Evolutionary conservation across 1,140 invertebrate species (phyloP).

Genomic region (Dendroctonus ponderosae): DNA sequence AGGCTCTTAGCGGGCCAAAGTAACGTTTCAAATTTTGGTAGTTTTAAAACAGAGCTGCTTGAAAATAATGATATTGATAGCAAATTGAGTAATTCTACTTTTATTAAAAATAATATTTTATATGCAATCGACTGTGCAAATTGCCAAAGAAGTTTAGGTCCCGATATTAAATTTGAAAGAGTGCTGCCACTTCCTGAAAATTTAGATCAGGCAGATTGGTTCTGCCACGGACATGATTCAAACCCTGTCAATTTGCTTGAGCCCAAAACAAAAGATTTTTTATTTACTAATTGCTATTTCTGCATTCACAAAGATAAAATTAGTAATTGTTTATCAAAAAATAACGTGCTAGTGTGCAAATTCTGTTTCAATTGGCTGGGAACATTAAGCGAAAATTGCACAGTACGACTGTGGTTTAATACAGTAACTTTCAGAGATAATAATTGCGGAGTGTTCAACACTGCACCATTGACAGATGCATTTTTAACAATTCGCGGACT

Average conservation of each 20-base stretch:
- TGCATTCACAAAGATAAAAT: constrained; percentile 51
- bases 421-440: constrained; percentile 39
- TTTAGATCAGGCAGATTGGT: constrained; percentile 58
- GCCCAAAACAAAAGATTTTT: constrained; percentile 53
- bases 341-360: constrained; percentile 54
- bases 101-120: constrained; percentile 44
- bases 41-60: constrained; percentile 56
- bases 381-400: constrained; percentile 25
- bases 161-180: constrained; percentile 51
- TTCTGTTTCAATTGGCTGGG: constrained; percentile 57
- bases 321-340: constrained; percentile 39
- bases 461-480: constrained; percentile 52
- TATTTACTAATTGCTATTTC: constrained; percentile 55
- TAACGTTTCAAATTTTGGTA: constrained; percentile 45
- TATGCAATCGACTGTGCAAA: constrained; percentile 54
- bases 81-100: constrained; percentile 38
- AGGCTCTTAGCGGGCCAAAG: constrained; percentile 37
- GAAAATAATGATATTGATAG: constrained; percentile 43
- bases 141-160: constrained; percentile 52
- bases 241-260: constrained; percentile 43
- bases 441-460: constrained; percentile 42
- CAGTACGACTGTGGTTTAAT: constrained; percentile 45
- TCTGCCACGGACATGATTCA: constrained; percentile 53
- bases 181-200: constrained; percentile 57
- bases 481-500: constrained; percentile 54